These are phyloP conservation scores for Phasianus colchicus DNA, from an alignment of 2,113 vertebrate genomes.

Conservation along the genomic window DNA sequence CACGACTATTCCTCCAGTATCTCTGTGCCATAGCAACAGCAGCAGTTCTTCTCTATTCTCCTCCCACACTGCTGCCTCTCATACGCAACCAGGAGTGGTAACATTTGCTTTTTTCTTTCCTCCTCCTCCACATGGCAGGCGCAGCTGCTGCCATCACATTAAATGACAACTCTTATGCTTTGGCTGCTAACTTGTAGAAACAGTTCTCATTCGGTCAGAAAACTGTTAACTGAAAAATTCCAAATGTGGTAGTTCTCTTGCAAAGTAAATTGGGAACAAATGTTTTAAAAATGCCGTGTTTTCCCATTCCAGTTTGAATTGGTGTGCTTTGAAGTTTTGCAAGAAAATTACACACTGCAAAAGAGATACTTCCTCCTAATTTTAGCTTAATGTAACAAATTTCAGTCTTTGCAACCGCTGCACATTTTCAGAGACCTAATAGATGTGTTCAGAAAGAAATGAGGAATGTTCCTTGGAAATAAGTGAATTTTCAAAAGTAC, in stretches of 20 bases:
- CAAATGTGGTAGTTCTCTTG: not conserved
- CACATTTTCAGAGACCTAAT: not conserved
- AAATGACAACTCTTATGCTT: slow-evolving; percentile 55
- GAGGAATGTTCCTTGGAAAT: not conserved
- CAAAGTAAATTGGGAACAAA: not conserved
- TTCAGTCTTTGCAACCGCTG: not conserved
- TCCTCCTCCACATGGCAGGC: slow-evolving; percentile 64
- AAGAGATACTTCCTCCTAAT: not conserved
- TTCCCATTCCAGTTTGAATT: not conserved
- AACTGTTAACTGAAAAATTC: slow-evolving; percentile 45
- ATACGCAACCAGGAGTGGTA: slow-evolving; percentile 46
- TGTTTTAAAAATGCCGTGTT: not conserved
- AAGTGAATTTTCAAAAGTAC: not conserved
- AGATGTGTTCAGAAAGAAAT: not conserved
- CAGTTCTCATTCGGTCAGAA: slow-evolving; percentile 43
- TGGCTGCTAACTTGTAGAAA: slow-evolving; percentile 54
- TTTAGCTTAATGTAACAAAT: not conserved
- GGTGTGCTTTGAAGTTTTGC: slow-evolving; percentile 11
- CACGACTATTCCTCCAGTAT: slow-evolving; percentile 15
- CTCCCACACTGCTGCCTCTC: slow-evolving; percentile 53
- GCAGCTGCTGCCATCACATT: slow-evolving; percentile 57
- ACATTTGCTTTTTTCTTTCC: slow-evolving; percentile 61
- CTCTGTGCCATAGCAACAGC: slow-evolving; percentile 67
- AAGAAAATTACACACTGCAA: not conserved
- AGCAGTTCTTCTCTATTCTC: slow-evolving; percentile 50